Percentiles rank a stretch among this genome's conserved stretches.
phyloP scores from a whole-genome alignment of 2,113 vertebrate species.

The Prochilodus magdalenae region DNA sequence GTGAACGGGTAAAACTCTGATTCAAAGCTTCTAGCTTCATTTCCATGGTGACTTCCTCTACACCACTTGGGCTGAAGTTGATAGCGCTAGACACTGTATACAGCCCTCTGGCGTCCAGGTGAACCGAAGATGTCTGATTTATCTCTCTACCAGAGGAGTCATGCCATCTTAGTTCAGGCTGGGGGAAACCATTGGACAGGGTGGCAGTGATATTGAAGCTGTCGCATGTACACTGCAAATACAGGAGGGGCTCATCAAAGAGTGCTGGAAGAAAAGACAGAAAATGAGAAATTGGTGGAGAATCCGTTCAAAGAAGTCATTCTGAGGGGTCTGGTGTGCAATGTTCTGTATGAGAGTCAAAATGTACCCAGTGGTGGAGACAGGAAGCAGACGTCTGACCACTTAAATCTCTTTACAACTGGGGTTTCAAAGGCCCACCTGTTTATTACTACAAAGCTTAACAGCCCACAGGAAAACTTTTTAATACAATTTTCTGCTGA shows the following conservation, averaged over 20 bases:
- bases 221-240: constrained; percentile 1
- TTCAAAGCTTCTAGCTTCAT: background rate
- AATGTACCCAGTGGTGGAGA: too few relatives aligned
- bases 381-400: too few relatives aligned
- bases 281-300: too few relatives aligned
- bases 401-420: too few relatives aligned
- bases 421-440: too few relatives aligned
- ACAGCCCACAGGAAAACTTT: too few relatives aligned
- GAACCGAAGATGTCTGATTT: background rate
- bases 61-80: background rate
- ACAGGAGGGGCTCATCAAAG: background rate
- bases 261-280: background rate
- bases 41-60: constrained; percentile 3
- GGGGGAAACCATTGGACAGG: background rate
- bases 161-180: background rate
- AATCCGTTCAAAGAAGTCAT: too few relatives aligned
- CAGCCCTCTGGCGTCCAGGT: background rate
- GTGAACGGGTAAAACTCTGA: background rate
- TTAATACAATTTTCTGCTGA: too few relatives aligned
- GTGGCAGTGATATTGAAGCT: background rate
- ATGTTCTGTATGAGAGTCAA: too few relatives aligned
- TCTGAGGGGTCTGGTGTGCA: too few relatives aligned
- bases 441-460: too few relatives aligned
- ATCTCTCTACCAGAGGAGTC: background rate
- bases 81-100: background rate